A percentile compares a stretch with the other conserved stretches of the same genome.
Conservation (phyloP, 2,113 vertebrate genomes). For the Rynchops niger region DNA sequence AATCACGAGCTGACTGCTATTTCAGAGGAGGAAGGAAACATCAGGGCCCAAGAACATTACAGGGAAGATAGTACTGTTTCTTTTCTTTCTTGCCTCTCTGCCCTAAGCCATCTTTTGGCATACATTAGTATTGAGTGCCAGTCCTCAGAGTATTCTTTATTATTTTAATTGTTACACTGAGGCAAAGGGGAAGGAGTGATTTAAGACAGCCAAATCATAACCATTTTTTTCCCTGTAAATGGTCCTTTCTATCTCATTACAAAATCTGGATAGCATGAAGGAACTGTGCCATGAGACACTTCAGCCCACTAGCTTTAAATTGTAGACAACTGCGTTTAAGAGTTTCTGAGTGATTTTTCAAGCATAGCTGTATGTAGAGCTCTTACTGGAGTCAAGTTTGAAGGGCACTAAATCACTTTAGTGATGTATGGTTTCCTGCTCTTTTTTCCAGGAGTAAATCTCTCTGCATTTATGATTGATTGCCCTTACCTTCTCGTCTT, state of each 20-base stretch:
- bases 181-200: neutral
- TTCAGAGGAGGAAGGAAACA: neutral
- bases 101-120: neutral
- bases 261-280: neutral
- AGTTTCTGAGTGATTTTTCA: neutral
- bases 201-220: neutral
- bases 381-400: neutral
- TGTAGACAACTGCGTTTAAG: neutral
- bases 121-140: neutral
- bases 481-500: neutral
- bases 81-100: neutral
- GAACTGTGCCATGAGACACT: neutral
- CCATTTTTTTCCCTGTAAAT: neutral
- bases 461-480: neutral
- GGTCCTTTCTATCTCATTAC: neutral
- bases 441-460: neutral
- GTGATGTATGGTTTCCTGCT: neutral
- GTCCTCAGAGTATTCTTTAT: neutral
- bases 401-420: neutral
- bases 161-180: neutral
- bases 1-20: neutral
- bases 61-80: neutral
- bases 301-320: neutral
- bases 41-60: neutral
- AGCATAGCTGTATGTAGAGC: neutral